These are phyloP conservation scores for Spongilla lacustris DNA, from an alignment of 37 sponge, comb jelly and placozoan genomes.

Conservation along the genomic window DNA sequence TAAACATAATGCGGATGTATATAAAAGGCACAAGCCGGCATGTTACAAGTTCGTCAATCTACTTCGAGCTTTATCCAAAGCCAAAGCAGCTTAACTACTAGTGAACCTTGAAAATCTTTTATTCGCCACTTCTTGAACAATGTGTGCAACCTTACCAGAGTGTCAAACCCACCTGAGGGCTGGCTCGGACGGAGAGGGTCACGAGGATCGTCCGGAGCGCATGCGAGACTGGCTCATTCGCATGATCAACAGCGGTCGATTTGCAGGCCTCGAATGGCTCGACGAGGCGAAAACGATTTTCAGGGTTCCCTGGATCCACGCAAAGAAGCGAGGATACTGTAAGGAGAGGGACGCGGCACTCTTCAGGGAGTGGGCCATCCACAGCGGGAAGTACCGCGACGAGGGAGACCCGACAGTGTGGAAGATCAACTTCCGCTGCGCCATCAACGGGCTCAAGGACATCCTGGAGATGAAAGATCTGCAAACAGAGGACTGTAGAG, in stretches of 20 bases:
- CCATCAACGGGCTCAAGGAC: conserved; percentile 88
- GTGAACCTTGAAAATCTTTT: not conserved
- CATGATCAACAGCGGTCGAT: conserved; percentile 73
- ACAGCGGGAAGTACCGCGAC: conserved; percentile 64
- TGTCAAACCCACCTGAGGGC: not conserved
- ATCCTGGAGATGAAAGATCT: conserved; percentile 72
- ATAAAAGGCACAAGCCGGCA: too few species aligned
- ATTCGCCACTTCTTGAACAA: not conserved
- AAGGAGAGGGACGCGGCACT: conserved; percentile 87
- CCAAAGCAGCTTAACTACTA: not conserved
- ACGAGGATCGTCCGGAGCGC: conserved; percentile 49
- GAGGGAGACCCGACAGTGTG: conserved; percentile 80
- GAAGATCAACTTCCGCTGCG: conserved; percentile 97
- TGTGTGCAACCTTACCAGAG: not conserved
- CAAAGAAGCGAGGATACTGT: conserved; percentile 87
- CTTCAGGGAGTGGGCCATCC: conserved; percentile 79
- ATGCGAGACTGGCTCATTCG: conserved; percentile 87
- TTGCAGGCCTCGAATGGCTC: conserved; percentile 84
- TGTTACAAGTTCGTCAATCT: too few species aligned
- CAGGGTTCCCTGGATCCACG: conserved; percentile 92
- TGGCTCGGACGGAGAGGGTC: too few species aligned
- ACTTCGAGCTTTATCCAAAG: not conserved
- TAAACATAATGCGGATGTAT: too few species aligned
- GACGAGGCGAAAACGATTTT: conserved; percentile 73
- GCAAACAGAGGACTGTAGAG: conserved; percentile 72